These are phyloP conservation scores for Decapterus maruadsi DNA, from an alignment of 2,797 vertebrate genomes.

Conservation along the genomic window DNA sequence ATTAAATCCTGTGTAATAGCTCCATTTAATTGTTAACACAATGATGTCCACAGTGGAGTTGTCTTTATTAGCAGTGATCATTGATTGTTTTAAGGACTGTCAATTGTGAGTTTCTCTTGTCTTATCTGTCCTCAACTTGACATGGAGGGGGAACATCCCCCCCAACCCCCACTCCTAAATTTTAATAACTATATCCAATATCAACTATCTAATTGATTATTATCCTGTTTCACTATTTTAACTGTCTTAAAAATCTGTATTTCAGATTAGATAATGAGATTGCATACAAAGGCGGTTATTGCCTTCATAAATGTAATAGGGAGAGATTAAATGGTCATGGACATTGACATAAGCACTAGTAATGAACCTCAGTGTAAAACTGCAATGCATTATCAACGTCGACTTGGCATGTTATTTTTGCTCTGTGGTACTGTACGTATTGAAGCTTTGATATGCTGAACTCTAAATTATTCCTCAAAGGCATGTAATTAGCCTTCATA, in stretches of 20 bases:
- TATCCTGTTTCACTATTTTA: constrained; percentile 14
- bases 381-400: constrained; percentile 38
- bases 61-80: constrained; percentile 26
- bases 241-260: constrained; percentile 10
- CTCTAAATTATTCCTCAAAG: constrained; percentile 65
- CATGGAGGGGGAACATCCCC: neutral
- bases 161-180: too few species aligned
- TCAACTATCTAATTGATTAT: neutral
- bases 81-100: constrained; percentile 27
- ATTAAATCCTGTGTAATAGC: constrained; percentile 49
- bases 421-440: constrained; percentile 26
- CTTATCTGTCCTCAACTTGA: constrained; percentile 6
- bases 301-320: constrained; percentile 46
- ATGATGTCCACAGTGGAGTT: constrained; percentile 19
- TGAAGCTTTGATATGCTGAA: constrained; percentile 37
- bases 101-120: constrained; percentile 14
- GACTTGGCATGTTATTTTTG: constrained; percentile 58
- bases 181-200: neutral
- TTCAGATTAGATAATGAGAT: constrained; percentile 46
- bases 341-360: constrained; percentile 68
- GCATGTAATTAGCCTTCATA: constrained; percentile 71
- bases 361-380: constrained; percentile 62
- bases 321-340: constrained; percentile 58
- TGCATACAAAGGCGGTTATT: constrained; percentile 32
- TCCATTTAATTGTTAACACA: constrained; percentile 39